These are phyloP conservation scores for Tenodera sinensis DNA, from an alignment of 2,888 invertebrate species.

Conservation along the genomic window DNA sequence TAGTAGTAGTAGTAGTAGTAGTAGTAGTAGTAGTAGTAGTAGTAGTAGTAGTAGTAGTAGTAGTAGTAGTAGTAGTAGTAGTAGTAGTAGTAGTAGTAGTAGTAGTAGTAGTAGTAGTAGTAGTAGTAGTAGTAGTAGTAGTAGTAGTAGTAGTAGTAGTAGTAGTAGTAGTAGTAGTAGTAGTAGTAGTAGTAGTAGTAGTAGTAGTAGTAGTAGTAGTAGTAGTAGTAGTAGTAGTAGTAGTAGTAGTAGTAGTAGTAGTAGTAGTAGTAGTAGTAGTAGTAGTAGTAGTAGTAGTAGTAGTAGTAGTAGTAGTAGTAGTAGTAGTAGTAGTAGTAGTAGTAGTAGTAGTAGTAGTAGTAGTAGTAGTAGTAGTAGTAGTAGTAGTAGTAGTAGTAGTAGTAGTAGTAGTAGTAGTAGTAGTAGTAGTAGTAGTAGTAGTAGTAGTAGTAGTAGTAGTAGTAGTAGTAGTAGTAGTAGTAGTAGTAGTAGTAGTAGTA, in stretches of 20 bases:
- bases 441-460: not conserved
- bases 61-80: not conserved
- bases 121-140: not conserved
- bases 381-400: not conserved
- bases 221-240: not conserved
- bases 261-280: not conserved
- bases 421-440: not conserved
- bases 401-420: not conserved
- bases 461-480: not conserved
- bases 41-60: not conserved
- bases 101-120: not conserved
- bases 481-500: not conserved
- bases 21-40: not conserved
- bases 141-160: not conserved
- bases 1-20: not conserved
- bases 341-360: not conserved
- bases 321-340: not conserved
- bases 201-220: not conserved
- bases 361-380: not conserved
- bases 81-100: not conserved
- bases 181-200: not conserved
- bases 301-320: not conserved
- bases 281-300: not conserved
- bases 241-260: not conserved
- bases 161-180: not conserved